Conservation (phyloP, 2,888 invertebrate genomes). For the Eupithecia inturbata region DNA sequence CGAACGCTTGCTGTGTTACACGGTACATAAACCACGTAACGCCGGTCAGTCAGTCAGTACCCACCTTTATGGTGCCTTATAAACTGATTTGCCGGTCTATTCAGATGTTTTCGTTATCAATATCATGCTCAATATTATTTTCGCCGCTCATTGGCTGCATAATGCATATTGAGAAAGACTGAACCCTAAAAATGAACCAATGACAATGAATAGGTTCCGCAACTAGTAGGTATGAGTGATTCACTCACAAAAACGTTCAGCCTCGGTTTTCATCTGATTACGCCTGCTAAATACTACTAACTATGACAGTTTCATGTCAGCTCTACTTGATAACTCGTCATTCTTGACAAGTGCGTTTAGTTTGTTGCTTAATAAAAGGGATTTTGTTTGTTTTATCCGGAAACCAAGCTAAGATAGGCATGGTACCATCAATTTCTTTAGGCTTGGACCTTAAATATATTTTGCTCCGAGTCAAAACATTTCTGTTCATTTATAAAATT, state of each 20-base stretch:
- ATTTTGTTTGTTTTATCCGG: neutral
- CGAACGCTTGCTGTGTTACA: too few relatives aligned
- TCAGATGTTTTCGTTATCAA: neutral
- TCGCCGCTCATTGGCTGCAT: too few relatives aligned
- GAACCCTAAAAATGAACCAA: too few relatives aligned
- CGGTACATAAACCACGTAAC: too few relatives aligned
- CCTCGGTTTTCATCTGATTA: neutral
- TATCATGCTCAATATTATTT: too few relatives aligned
- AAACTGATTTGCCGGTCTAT: neutral
- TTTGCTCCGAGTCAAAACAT: neutral
- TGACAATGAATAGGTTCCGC: too few relatives aligned
- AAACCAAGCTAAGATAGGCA: neutral
- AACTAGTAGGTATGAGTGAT: too few relatives aligned
- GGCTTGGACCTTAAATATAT: neutral
- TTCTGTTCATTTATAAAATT: neutral
- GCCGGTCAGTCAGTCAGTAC: too few relatives aligned
- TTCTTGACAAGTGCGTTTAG: slow-evolving; percentile 23
- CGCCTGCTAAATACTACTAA: slow-evolving; percentile 17
- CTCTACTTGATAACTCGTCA: slow-evolving; percentile 28
- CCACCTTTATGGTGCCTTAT: neutral
- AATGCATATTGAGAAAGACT: too few relatives aligned
- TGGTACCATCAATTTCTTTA: neutral
- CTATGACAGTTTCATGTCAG: slow-evolving; percentile 28
- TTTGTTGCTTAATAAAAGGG: slow-evolving; percentile 13
- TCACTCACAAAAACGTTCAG: neutral